These are phyloP conservation scores for Poeciliopsis infans DNA, from an alignment of 2,797 vertebrate genomes.

Conservation along the genomic window DNA sequence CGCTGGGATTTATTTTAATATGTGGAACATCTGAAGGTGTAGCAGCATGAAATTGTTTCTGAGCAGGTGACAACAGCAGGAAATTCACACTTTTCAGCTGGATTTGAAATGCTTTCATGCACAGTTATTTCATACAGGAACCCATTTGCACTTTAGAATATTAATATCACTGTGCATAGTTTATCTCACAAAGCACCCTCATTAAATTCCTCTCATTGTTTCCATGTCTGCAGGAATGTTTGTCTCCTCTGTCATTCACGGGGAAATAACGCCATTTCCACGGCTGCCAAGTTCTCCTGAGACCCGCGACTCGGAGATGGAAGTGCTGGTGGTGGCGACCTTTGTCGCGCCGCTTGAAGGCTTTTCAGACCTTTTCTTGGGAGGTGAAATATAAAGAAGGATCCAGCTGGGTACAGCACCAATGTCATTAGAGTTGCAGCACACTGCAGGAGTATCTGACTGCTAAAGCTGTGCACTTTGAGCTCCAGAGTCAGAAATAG, in stretches of 20 bases:
- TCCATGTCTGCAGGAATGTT: constrained; percentile 35
- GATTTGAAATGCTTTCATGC: constrained; percentile 3
- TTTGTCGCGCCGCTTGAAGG: constrained; percentile 73
- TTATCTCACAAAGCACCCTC: constrained; percentile 9
- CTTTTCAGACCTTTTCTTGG: constrained; percentile 76
- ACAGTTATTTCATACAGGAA: background rate
- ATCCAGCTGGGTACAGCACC: constrained; percentile 64
- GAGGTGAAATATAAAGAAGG: constrained; percentile 65
- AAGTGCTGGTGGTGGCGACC: constrained; percentile 64
- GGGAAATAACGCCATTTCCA: constrained; percentile 33
- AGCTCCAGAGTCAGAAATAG: constrained; percentile 53
- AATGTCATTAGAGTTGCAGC: constrained; percentile 57
- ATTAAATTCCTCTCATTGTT: constrained; percentile 21
- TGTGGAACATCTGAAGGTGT: constrained; percentile 35
- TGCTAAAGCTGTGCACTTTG: constrained; percentile 43
- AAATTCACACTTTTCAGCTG: constrained; percentile 16
- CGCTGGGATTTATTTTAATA: constrained; percentile 75
- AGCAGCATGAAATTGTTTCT: constrained; percentile 49
- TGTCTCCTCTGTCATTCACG: constrained; percentile 7
- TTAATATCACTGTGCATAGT: constrained; percentile 21
- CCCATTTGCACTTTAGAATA: background rate
- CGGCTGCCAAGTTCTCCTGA: constrained; percentile 12
- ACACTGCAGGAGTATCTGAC: constrained; percentile 33
- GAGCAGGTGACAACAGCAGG: constrained; percentile 21
- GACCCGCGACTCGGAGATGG: constrained; percentile 38